Evolutionary conservation across 2,888 invertebrate genomes (phyloP).

Genomic region (Gisinianus flammeolus): DNA sequence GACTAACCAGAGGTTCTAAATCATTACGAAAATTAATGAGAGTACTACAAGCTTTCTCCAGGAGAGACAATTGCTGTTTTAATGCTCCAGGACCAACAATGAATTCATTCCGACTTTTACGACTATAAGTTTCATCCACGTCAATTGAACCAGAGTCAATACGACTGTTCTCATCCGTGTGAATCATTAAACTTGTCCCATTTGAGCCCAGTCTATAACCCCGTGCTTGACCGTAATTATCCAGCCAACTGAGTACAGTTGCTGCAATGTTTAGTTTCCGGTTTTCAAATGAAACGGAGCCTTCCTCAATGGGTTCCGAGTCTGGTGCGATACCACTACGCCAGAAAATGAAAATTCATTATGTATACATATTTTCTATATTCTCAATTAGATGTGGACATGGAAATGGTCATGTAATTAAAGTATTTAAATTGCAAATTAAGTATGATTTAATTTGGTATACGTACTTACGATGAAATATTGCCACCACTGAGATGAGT

Average conservation of each 20-base stretch:
- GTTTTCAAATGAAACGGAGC: constrained; percentile 13
- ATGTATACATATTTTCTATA: background rate
- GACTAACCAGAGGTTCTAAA: constrained; percentile 24
- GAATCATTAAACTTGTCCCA: constrained; percentile 23
- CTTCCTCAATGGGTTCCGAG: constrained; percentile 21
- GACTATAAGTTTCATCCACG: constrained; percentile 4
- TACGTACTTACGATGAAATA: constrained; percentile 21
- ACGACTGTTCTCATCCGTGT: constrained; percentile 16
- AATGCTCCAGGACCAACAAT: background rate
- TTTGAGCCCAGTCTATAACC: background rate
- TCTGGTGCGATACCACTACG: constrained; percentile 3
- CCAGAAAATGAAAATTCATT: too few relatives aligned
- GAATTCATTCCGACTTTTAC: background rate
- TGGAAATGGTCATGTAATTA: background rate
- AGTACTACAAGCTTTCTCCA: constrained; percentile 9
- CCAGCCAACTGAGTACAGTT: constrained; percentile 28
- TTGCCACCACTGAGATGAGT: constrained; percentile 21
- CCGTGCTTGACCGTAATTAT: constrained; percentile 29
- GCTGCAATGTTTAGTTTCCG: constrained; percentile 28
- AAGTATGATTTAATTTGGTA: background rate
- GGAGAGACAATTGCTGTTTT: background rate
- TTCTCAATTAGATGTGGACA: background rate
- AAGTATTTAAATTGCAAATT: background rate
- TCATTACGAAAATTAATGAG: constrained; percentile 17
- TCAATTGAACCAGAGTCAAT: constrained; percentile 17